phyloP scores from a whole-genome alignment of 2,888 invertebrate genomes.

The Heliconius charithonia region DNA sequence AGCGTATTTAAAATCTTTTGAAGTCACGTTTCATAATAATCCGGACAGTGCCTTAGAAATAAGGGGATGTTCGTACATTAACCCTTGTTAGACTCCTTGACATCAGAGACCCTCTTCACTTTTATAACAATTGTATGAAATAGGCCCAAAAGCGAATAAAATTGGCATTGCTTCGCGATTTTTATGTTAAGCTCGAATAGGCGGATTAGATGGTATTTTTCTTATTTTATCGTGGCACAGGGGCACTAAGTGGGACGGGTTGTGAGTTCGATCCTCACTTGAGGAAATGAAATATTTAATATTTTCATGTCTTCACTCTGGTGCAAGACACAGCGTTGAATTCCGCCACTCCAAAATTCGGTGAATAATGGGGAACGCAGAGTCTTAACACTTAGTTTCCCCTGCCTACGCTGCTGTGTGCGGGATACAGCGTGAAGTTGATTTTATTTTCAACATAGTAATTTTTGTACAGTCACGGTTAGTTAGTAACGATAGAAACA shows the following conservation, averaged over 20 bases:
- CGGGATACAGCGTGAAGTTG: too few relatives aligned
- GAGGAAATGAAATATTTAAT: too few relatives aligned
- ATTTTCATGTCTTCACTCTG: too few relatives aligned
- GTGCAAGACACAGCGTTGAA: too few relatives aligned
- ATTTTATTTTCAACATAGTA: too few relatives aligned
- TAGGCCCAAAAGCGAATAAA: slow-evolving; percentile 61
- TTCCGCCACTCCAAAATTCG: too few relatives aligned
- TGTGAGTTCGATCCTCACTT: too few relatives aligned
- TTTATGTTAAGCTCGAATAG: slow-evolving; percentile 52
- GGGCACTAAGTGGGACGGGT: too few relatives aligned
- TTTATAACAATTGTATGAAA: slow-evolving; percentile 51
- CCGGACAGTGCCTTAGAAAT: slow-evolving; percentile 62
- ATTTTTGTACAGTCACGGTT: slow-evolving; percentile 12
- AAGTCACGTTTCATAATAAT: slow-evolving; percentile 60
- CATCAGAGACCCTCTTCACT: slow-evolving; percentile 72
- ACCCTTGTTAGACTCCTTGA: slow-evolving; percentile 72
- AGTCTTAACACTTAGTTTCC: too few relatives aligned
- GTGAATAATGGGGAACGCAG: too few relatives aligned
- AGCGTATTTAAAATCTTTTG: slow-evolving; percentile 50
- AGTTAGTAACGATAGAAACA: slow-evolving; percentile 9
- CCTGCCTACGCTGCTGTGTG: too few relatives aligned
- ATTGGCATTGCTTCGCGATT: slow-evolving; percentile 55
- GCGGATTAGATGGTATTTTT: slow-evolving; percentile 17
- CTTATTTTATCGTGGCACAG: too few relatives aligned
- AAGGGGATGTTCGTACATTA: slow-evolving; percentile 64